These are phyloP conservation scores for Anastrepha ludens DNA, from an alignment of 1,140 invertebrate species.

Conservation along the genomic window DNA sequence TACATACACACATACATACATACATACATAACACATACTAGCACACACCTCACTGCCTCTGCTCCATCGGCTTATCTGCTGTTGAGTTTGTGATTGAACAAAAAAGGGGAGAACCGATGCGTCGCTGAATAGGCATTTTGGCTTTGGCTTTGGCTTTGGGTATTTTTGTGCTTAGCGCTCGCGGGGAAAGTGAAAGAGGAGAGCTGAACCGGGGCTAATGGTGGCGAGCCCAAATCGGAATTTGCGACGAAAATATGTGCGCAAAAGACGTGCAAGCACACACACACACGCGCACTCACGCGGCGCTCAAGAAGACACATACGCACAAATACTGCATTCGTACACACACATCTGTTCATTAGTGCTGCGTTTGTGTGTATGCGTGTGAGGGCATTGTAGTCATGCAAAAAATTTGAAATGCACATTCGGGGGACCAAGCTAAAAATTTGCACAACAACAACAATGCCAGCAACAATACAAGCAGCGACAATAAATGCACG, in stretches of 20 bases:
- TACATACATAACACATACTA: background rate
- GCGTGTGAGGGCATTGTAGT: conserved; percentile 13
- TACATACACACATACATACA: background rate
- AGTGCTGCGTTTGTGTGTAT: background rate
- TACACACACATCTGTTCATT: background rate
- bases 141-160: too few species aligned
- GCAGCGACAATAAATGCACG: background rate
- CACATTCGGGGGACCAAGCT: conserved; percentile 40
- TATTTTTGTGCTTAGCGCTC: too few species aligned
- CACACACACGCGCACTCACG: background rate
- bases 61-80: too few species aligned
- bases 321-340: background rate
- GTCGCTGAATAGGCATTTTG: too few species aligned
- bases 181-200: too few species aligned
- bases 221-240: background rate
- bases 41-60: too few species aligned
- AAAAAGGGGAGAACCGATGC: too few species aligned
- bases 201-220: too few species aligned
- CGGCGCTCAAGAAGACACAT: background rate
- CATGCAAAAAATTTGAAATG: conserved; percentile 47
- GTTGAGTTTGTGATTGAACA: too few species aligned
- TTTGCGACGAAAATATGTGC: conserved; percentile 1
- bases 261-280: too few species aligned
- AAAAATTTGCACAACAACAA: conserved; percentile 24
- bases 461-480: background rate